Evolutionary conservation across 2,113 vertebrate genomes (phyloP).

Genomic region (Pantherophis guttatus): DNA sequence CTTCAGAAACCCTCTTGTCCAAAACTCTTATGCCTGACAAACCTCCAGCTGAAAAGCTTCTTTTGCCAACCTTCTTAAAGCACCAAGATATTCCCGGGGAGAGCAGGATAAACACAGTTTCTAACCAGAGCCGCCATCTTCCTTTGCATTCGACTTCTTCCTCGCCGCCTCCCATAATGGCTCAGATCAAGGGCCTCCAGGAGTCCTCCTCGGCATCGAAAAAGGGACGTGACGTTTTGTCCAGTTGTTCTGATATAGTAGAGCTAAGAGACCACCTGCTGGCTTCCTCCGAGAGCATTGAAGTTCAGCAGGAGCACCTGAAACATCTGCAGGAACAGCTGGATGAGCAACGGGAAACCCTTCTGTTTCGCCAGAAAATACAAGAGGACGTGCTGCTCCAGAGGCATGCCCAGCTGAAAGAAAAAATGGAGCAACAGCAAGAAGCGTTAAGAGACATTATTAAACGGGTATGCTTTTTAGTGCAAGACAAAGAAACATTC

Average conservation of each 20-base stretch:
- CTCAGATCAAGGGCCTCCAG: conserved; percentile 3
- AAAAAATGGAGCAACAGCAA: conserved; percentile 67
- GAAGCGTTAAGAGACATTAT: conserved; percentile 65
- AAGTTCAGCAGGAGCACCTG: conserved; percentile 65
- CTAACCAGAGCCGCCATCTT: not conserved
- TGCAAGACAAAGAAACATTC: not conserved
- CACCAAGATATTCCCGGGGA: conserved; percentile 25
- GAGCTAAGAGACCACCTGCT: conserved; percentile 48
- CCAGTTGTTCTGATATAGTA: conserved; percentile 47
- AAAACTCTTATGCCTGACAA: not conserved
- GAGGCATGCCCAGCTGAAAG: conserved; percentile 63
- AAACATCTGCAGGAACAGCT: conserved; percentile 65
- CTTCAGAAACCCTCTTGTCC: conserved; percentile 22
- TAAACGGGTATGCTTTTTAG: conserved; percentile 67
- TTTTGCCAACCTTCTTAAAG: not conserved
- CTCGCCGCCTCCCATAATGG: not conserved
- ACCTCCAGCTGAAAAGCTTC: not conserved
- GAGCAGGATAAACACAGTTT: conserved; percentile 9
- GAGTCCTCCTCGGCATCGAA: conserved; percentile 13
- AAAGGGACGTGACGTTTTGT: not conserved
- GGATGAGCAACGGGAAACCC: conserved; percentile 62
- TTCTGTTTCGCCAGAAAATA: conserved; percentile 64
- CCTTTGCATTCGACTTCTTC: conserved; percentile 27
- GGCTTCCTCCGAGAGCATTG: conserved; percentile 53
- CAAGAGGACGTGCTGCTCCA: conserved; percentile 65